A percentile compares a stretch with the other conserved stretches of the same genome.
phyloP scores from a whole-genome alignment of 1,140 invertebrate genomes.

The Alviniconcha marisindica region DNA sequence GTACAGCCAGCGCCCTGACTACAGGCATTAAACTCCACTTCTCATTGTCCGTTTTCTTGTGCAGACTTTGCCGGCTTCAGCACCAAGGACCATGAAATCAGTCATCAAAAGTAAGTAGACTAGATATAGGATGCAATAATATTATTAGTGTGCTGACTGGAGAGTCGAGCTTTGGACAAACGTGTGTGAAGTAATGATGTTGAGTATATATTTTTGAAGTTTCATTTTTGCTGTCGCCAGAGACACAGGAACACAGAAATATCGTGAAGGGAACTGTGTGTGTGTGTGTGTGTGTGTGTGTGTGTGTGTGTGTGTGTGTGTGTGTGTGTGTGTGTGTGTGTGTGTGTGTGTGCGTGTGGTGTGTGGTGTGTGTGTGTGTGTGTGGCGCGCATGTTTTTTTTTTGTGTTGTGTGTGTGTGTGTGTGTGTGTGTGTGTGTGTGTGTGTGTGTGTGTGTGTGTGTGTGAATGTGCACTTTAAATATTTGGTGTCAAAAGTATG shows the following conservation, averaged over 20 bases:
- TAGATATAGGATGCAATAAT: no score
- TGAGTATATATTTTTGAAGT: no score
- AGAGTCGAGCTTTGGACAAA: no score
- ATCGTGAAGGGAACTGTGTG: not conserved
- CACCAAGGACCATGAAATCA: constrained; percentile 17
- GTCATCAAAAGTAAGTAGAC: not conserved
- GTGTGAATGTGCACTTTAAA: not conserved
- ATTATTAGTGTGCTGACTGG: no score
- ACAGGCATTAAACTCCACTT: no score
- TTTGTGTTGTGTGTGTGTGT: constrained; percentile 11
- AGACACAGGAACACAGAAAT: no score
- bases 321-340: constrained; percentile 17
- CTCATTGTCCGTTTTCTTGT: not conserved
- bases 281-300: constrained; percentile 16
- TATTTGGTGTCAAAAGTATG: not conserved
- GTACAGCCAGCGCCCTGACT: no score
- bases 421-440: no score
- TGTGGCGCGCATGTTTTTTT: no score
- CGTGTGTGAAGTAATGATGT: not conserved
- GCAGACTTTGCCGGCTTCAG: constrained; percentile 20
- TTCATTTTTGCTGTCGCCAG: no score
- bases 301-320: constrained; percentile 22
- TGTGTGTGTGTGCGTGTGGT: no score
- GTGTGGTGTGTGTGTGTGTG: not conserved
- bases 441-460: not conserved